These are phyloP conservation scores for Lepidurus apus DNA, from an alignment of 1,140 invertebrate genomes.

Conservation along the genomic window DNA sequence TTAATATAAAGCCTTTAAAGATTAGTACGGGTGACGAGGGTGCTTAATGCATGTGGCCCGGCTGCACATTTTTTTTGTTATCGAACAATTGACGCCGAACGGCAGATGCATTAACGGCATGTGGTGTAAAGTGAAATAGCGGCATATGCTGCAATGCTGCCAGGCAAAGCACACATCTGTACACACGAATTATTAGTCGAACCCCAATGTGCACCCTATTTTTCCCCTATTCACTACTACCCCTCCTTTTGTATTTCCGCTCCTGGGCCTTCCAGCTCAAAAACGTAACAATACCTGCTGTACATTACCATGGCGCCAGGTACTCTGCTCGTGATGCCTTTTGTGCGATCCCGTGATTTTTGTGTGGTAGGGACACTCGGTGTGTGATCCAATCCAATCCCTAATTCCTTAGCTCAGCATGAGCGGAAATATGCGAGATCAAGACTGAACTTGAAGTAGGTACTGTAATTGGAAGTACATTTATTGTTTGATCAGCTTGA, in stretches of 20 bases:
- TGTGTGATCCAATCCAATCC: neutral
- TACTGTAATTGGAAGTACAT: neutral
- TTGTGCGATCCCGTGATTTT: neutral
- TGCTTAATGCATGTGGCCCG: neutral
- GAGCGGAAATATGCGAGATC: slow-evolving; percentile 17
- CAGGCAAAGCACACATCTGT: neutral
- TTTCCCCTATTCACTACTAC: neutral
- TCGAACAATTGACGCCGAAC: neutral
- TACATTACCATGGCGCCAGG: neutral
- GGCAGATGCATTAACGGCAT: slow-evolving; percentile 18
- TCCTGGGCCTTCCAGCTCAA: neutral
- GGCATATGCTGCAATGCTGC: slow-evolving; percentile 6
- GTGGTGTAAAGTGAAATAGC: slow-evolving; percentile 1
- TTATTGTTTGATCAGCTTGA: neutral
- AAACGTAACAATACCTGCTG: slow-evolving; percentile 2
- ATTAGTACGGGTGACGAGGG: neutral
- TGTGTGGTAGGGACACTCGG: neutral
- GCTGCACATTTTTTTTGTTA: slow-evolving; percentile 1
- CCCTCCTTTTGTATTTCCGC: slow-evolving; percentile 18
- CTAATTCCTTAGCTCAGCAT: neutral
- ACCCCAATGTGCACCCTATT: slow-evolving; percentile 7
- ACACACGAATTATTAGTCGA: neutral
- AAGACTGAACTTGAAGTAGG: neutral
- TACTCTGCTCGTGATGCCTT: neutral
- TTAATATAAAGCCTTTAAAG: neutral